A percentile compares a stretch with the other conserved stretches of the same genome.
Conservation (phyloP, 2,888 invertebrate species). For the Litoditis marina region DNA sequence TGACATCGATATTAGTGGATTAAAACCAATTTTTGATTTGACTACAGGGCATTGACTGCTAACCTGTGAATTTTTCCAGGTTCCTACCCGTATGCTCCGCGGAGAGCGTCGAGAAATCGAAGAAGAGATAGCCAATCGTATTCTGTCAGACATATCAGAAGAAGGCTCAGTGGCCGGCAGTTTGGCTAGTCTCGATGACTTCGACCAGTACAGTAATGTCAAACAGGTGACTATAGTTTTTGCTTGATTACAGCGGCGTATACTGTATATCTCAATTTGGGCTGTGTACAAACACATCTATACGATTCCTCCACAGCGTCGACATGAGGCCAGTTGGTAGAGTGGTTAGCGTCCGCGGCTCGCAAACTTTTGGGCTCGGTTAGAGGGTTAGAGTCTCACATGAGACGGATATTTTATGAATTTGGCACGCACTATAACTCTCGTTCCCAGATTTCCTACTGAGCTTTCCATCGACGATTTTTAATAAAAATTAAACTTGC, state of each 20-base stretch:
- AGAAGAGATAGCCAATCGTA: slow-evolving; percentile 61
- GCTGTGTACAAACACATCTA: too few relatives aligned
- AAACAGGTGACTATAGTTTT: slow-evolving; percentile 17
- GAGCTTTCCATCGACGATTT: too few relatives aligned
- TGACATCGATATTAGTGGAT: neutral
- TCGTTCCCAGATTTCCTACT: too few relatives aligned
- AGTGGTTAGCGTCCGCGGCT: too few relatives aligned
- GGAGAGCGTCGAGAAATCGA: slow-evolving; percentile 59
- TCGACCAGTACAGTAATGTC: slow-evolving; percentile 34
- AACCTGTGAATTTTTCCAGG: slow-evolving; percentile 11
- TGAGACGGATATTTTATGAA: too few relatives aligned
- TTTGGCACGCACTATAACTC: too few relatives aligned
- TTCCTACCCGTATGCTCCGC: slow-evolving; percentile 55
- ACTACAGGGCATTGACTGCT: neutral
- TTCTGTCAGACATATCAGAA: slow-evolving; percentile 61
- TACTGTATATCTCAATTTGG: too few relatives aligned
- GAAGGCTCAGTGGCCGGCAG: slow-evolving; percentile 58
- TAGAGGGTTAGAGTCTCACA: too few relatives aligned
- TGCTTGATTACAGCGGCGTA: neutral
- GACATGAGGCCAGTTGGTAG: too few relatives aligned
- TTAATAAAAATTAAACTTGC: too few relatives aligned
- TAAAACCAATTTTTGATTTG: too few relatives aligned
- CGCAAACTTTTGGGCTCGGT: too few relatives aligned
- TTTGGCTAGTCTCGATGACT: slow-evolving; percentile 51
- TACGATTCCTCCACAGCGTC: neutral